Base-by-base conservation (phyloP, 1,140 invertebrate genomes). In the Penaeus japonicus region DNA sequence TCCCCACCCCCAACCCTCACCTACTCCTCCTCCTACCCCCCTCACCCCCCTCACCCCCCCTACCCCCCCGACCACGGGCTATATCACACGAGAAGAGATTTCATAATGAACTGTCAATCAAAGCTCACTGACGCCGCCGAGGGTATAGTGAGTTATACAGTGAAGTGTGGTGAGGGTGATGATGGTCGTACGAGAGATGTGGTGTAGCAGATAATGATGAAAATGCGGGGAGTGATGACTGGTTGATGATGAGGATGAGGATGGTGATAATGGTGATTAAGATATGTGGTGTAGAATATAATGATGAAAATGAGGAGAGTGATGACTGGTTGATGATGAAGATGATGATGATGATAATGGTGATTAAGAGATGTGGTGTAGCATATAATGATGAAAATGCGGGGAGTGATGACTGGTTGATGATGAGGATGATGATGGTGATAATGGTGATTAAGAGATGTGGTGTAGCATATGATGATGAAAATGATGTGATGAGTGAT, bases 101-200 rank as follows among this genome's bases (percentile, higher is more conserved):
- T 84, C 65, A 84, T 84, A 84, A 84, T 84, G 81, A 70, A 84
- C 65, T 84, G 81, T 35, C 81, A 62, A 62, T 84, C 62, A 84
- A 22, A 35, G 39, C 4, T 4, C 17, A 47, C 35, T 20, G 20
- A 55, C 55, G 70, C 81, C 70, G 27, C 4, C n/a, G 17, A 17
- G 30, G 62, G 57, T 17, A 70, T n/a, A 18, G 62, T 24, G 62
- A 30, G 62, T 7, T n/a, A 17, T n/a, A 30, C 17, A 70, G 62
- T 24, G 30, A 10, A 4, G 62, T n/a, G 62, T 4, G 18, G 39
- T 30, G 73, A 12, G 18, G 62, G 30, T 2, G 62, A 10, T n/a
- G 10, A 24, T 32, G 20, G 15, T 22, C 27, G 73, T 15, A 1
- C n/a, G 73, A 27, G 24, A 30, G 73, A 30, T 7, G 62, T 5